Conservation (phyloP, 30 jellyfish, hydroid and myxozoan genomes). For the Aurelia aurita region DNA sequence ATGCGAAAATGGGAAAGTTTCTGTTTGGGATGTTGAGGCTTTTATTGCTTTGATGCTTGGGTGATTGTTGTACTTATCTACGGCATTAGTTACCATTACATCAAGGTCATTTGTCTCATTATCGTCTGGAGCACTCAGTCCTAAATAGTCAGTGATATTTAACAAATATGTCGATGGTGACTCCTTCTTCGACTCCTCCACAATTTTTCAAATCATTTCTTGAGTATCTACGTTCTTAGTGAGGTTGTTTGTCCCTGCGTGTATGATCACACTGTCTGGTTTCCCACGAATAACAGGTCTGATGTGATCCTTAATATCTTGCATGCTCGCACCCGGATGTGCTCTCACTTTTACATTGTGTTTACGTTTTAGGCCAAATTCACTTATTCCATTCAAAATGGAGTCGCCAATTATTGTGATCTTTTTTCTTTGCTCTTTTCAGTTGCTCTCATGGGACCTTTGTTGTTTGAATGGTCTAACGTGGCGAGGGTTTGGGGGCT, state of each 20-base stretch:
- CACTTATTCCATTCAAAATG: conserved; percentile 10
- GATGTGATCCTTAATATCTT: conserved; percentile 4
- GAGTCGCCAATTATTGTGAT: conserved; percentile 8
- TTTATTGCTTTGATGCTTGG: conserved; percentile 15
- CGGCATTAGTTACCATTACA: not conserved
- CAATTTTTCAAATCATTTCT: not conserved
- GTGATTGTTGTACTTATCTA: conserved; percentile 2
- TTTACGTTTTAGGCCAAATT: not conserved
- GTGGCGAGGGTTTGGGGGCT: conserved; percentile 7
- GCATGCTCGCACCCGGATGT: conserved; percentile 5
- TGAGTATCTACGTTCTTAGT: conserved; percentile 9
- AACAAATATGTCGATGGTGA: not conserved
- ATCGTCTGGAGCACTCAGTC: too few species aligned
- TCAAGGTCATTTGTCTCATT: not conserved
- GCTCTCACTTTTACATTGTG: not conserved
- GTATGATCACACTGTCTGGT: conserved; percentile 4
- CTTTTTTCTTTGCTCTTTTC: not conserved
- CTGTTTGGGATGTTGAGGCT: not conserved
- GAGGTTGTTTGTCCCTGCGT: conserved; percentile 3
- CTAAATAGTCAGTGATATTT: too few species aligned
- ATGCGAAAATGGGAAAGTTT: conserved; percentile 6
- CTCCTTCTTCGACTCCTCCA: conserved; percentile 7
- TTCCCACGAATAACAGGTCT: conserved; percentile 8
- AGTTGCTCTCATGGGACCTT: not conserved
- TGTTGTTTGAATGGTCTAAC: not conserved